Base-by-base conservation (phyloP, 2,888 invertebrate species). In the Caradrina kadenii region DNA sequence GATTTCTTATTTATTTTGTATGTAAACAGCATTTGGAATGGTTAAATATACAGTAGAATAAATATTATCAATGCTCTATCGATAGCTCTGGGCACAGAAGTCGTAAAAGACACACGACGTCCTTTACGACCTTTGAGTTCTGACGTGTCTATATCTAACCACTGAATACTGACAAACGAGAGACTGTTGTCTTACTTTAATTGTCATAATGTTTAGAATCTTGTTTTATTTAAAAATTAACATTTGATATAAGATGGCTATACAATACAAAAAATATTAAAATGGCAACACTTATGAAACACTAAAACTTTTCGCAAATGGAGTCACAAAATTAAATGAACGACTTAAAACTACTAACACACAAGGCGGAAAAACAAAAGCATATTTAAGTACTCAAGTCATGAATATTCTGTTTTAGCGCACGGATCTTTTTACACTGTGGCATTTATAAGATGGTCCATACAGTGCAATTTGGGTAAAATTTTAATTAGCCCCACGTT, bases 401-500 rank as follows among this genome's bases (percentile, higher is more conserved):
- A 64, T 75, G 64, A 64, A 72, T 76, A 65, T 69, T 69, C 31
- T 66, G 72, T 74, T 69, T 73, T 69, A 66, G 15, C 2, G 11
- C 48, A 60, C 73, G 62, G 56, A 52, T 59, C 15, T 80, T 73
- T 60, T 64, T 82, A 73, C 52, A 3, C 84, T 82, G 66, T 69
- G 74, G 19, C 66, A 21, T 22, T 35, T 52, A 42, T 42, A 55
- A 78, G 82, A 80, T 45, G 63, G 35, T 26, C 52, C 73, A 68
- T 65, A 63, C 67, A 75, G 66, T 80, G 74, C 60, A 82, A 56
- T 68, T 71, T 69, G 60, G 76, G 82, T 89, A 82, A 88, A 89
- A 84, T 88, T 90, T 89, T 89, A 90, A 91, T 90, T 88, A 90
- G 87, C 83, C 63, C 65, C 72, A 45, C 53, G 60, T 42, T 81